Evolutionary conservation across 1,140 invertebrate genomes (phyloP).

Genomic region (Heterodera carotae): DNA sequence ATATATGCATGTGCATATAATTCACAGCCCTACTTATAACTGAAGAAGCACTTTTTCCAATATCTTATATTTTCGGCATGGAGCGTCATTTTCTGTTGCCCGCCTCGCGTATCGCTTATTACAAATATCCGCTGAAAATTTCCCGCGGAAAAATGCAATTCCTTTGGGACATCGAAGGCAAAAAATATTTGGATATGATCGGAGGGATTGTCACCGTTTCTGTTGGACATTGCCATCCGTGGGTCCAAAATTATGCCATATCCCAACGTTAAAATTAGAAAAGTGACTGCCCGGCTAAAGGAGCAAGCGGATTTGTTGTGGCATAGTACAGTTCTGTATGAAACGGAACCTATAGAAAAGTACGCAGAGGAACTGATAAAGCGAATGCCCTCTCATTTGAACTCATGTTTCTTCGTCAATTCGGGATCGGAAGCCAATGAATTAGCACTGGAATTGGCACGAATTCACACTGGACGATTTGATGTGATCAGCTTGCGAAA

Average conservation of each 20-base stretch:
- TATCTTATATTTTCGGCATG: background rate
- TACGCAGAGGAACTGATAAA: slow-evolving; percentile 80
- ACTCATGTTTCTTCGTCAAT: slow-evolving; percentile 81
- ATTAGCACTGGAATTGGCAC: slow-evolving; percentile 82
- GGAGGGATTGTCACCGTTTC: slow-evolving; percentile 93
- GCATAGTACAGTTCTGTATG: slow-evolving; percentile 84
- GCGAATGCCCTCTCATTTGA: slow-evolving; percentile 82
- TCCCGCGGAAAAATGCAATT: slow-evolving; percentile 86
- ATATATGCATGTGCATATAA: background rate
- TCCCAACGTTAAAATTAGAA: slow-evolving; percentile 52
- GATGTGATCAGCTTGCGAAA: slow-evolving; percentile 84
- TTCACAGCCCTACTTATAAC: no score
- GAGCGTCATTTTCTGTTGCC: background rate
- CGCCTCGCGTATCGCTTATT: slow-evolving; percentile 68
- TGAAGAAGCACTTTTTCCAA: background rate
- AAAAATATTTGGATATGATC: slow-evolving; percentile 84
- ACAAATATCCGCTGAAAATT: slow-evolving; percentile 80
- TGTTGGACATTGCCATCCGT: slow-evolving; percentile 97
- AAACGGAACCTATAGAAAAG: slow-evolving; percentile 84
- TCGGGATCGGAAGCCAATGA: slow-evolving; percentile 97
- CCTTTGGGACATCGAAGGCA: slow-evolving; percentile 83
- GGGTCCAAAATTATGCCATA: slow-evolving; percentile 68
- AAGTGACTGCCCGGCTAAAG: slow-evolving; percentile 75
- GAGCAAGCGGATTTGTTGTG: slow-evolving; percentile 81
- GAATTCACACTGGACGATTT: slow-evolving; percentile 79